Base-by-base conservation (phyloP, 30 jellyfish, hydroid and myxozoan species). In the Mastigias papua region DNA sequence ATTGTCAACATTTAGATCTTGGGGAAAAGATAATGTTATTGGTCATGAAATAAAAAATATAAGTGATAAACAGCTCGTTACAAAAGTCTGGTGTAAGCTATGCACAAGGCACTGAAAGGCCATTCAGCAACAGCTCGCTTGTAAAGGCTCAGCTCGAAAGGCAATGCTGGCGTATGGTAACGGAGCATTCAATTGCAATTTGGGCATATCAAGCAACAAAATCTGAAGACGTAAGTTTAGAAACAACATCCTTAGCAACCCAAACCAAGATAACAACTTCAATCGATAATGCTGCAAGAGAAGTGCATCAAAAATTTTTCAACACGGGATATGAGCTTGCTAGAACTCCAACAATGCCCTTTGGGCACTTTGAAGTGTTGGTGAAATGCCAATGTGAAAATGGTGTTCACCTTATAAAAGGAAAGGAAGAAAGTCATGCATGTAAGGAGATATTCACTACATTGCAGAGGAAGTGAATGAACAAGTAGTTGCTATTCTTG, bases 301-400 rank as follows among this genome's bases (percentile, higher is more conserved):
- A 77, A 7, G 79, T 48, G 48, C 20, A 33, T 77, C 26, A 15
- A 48, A 77, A 77, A 51, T 21, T 77, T 21, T 33, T 54, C 32
- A 54, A 29, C 13, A 57, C 84, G 57, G 88, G 84, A 15, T 77
- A 77, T 32, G 88, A 77, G 58, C 68, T 77, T n/a, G 84, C 80
- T 6, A 21, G 21, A 73, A 73, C 86, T 27, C 28, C 86, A 27
- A 11, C 72, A 21, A 73, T 73, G 79, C 88, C 88, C 79, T 26
- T 33, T 81, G 11, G 48, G 27, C 88, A 77, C 58, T n/a, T n/a
- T 77, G 80, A 77, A 54, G 88, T 77, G 80, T 57, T 77, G 32
- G 50, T 48, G 25, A 77, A 77, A 77, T 48, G 88, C 57, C 86
- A 73, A 73, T 16, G 21, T 73, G n/a, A n/a, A n/a, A n/a, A n/a